A percentile compares a stretch with the other conserved stretches of the same genome.
Conservation (phyloP, 2,888 invertebrate species). For the Trichopoda pennipes region DNA sequence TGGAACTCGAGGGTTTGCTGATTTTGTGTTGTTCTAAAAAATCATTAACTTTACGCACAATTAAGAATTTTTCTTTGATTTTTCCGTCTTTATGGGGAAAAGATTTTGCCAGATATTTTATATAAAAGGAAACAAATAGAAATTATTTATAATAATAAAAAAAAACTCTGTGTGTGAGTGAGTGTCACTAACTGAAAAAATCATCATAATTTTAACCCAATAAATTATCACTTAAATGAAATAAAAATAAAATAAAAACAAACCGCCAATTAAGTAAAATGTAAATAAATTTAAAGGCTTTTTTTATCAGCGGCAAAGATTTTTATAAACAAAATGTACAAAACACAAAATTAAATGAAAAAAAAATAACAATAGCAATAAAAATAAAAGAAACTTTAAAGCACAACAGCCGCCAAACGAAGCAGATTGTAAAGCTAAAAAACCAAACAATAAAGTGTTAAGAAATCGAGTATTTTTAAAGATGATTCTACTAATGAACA, state of each 20-base stretch:
- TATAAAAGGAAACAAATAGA: slow-evolving; percentile 32
- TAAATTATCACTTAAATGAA: slow-evolving; percentile 68
- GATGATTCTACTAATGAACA: slow-evolving; percentile 58
- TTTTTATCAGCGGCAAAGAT: slow-evolving; percentile 67
- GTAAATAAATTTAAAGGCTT: slow-evolving; percentile 26
- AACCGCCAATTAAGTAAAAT: slow-evolving; percentile 70
- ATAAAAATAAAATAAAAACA: slow-evolving; percentile 36
- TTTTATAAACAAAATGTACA: slow-evolving; percentile 53
- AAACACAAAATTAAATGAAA: slow-evolving; percentile 37
- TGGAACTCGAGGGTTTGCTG: background rate
- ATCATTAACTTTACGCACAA: slow-evolving; percentile 3
- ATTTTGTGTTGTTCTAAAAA: slow-evolving; percentile 1
- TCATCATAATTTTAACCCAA: slow-evolving; percentile 57
- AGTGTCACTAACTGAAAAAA: slow-evolving; percentile 30
- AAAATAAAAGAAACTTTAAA: slow-evolving; percentile 56
- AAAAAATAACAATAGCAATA: slow-evolving; percentile 1
- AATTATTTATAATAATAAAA: slow-evolving; percentile 24
- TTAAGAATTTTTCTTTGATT: slow-evolving; percentile 54
- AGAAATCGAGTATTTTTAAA: slow-evolving; percentile 5
- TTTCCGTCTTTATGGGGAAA: slow-evolving; percentile 33
- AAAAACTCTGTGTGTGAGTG: background rate
- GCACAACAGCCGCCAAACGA: slow-evolving; percentile 60
- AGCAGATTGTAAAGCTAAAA: slow-evolving; percentile 21
- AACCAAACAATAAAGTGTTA: slow-evolving; percentile 39
- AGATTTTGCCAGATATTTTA: slow-evolving; percentile 4